Percentiles rank a stretch among this genome's conserved stretches.
Conservation (phyloP, 2,888 invertebrate species). For the Drosophila rellima region DNA sequence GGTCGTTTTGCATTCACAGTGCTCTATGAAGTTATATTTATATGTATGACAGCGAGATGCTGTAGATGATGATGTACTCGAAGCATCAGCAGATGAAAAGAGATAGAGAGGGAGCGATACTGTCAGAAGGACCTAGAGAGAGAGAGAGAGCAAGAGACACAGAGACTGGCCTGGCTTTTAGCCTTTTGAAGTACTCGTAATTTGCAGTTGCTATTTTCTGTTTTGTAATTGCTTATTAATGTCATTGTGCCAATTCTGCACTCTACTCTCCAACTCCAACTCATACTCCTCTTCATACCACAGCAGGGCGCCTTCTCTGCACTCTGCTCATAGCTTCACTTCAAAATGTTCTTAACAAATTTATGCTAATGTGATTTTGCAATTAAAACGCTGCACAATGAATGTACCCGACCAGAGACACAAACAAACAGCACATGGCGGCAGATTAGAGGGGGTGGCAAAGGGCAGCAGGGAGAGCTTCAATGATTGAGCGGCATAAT, state of each 20-base stretch:
- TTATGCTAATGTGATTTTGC: conserved; percentile 83
- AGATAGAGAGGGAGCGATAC: conserved; percentile 12
- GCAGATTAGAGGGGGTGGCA: neutral
- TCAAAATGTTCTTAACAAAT: conserved; percentile 79
- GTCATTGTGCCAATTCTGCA: conserved; percentile 66
- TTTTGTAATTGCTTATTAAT: conserved; percentile 79
- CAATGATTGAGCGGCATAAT: conserved; percentile 71
- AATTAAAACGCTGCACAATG: conserved; percentile 73
- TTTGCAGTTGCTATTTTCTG: conserved; percentile 81
- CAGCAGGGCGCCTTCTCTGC: conserved; percentile 8
- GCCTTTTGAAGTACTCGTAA: conserved; percentile 72
- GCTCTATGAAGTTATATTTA: conserved; percentile 70
- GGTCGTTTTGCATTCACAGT: conserved; percentile 64
- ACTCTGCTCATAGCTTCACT: conserved; percentile 66
- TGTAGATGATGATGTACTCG: conserved; percentile 63
- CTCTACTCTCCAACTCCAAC: conserved; percentile 3
- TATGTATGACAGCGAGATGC: conserved; percentile 39
- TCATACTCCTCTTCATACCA: neutral
- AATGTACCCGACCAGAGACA: conserved; percentile 40
- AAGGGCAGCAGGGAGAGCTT: neutral
- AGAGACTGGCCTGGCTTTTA: conserved; percentile 45
- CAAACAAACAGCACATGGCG: conserved; percentile 1
- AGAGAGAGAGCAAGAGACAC: conserved; percentile 23
- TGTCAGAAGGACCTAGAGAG: neutral
- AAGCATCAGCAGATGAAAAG: conserved; percentile 4